Base-by-base conservation (phyloP, 2,797 vertebrate genomes). In the Discoglossus pictus region DNA sequence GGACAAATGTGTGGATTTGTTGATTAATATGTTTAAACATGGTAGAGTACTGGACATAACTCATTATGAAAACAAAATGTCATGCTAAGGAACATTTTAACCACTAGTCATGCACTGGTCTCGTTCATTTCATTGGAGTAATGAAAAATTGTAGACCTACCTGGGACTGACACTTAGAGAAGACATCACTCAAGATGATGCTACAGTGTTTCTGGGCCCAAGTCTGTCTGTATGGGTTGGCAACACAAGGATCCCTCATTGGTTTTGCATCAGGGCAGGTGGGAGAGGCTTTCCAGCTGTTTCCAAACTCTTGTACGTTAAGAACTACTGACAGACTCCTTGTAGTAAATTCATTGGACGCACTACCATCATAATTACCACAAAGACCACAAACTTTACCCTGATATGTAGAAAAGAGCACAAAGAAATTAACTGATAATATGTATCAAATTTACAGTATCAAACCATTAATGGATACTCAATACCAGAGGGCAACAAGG, bases 291-390 rank as follows among this genome's bases (percentile, higher is more conserved):
- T 93, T 94, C 92, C 92, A 94, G 78, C 91, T 92, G 73, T 93
- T 93, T 35, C 88, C 92, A 79, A 92, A 93, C 51, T 88, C 87
- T 68, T 90, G 44, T 3, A 89, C 75, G 35, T 78, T 86, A 66
- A 80, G 82, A 34, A 92, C 90, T 34, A 87, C 82, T 18, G 84
- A 89, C 38, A 83, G 82, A 21, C 86, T 89, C 54, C 89, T 88
- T 23, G 90, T 92, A 17, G 87, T 92, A 68, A 92, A 92, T 75
- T 95, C 93, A 46, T 95, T 94, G 43, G 79, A 86, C 62, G 84
- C 88, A 47, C 90, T 92, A 50, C 91, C 90, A 5, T 95, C 92
- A 1, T 83, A 92, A 80, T 94, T 95, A 70, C 94, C 93, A 9
- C 93, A 97, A 11, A 97, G 85, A 16, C 93, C 93, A 16, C 94